Evolutionary conservation across 2,888 invertebrate species (phyloP).

Genomic region (Leucophenga montana): DNA sequence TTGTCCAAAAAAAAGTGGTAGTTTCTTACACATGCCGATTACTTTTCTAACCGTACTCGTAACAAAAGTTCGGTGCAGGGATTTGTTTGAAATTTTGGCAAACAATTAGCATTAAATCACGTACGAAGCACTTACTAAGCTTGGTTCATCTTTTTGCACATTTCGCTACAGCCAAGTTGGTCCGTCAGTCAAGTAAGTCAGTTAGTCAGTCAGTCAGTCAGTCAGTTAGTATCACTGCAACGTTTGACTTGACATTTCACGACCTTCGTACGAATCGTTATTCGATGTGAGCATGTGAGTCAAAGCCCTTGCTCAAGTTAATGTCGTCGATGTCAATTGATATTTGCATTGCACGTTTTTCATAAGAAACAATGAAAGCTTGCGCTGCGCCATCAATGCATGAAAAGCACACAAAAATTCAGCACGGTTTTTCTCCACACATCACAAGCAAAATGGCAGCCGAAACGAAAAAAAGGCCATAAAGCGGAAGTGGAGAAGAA

Average conservation of each 20-base stretch:
- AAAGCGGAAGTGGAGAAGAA: background rate
- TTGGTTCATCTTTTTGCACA: conserved; percentile 30
- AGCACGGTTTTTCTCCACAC: background rate
- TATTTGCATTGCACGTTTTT: conserved; percentile 56
- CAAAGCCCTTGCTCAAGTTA: too few species aligned
- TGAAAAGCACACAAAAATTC: background rate
- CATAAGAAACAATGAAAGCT: conserved; percentile 13
- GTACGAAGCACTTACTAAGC: conserved; percentile 42
- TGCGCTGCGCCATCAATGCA: background rate
- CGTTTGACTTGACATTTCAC: conserved; percentile 14
- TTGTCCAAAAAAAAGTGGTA: too few species aligned
- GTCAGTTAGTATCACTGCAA: background rate
- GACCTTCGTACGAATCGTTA: conserved; percentile 12
- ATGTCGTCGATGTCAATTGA: conserved; percentile 53
- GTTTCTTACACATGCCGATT: too few species aligned
- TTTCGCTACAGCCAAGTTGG: background rate
- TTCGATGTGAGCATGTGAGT: too few species aligned
- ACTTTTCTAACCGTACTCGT: too few species aligned
- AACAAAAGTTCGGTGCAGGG: conserved; percentile 5
- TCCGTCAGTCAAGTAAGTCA: background rate
- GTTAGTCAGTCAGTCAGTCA: background rate
- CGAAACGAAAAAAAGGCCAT: background rate
- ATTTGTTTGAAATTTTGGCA: conserved; percentile 45
- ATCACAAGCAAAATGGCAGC: background rate
- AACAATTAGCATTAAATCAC: conserved; percentile 66